Base-by-base conservation (phyloP, 1,140 invertebrate species). In the Diachasmimorpha longicaudata region DNA sequence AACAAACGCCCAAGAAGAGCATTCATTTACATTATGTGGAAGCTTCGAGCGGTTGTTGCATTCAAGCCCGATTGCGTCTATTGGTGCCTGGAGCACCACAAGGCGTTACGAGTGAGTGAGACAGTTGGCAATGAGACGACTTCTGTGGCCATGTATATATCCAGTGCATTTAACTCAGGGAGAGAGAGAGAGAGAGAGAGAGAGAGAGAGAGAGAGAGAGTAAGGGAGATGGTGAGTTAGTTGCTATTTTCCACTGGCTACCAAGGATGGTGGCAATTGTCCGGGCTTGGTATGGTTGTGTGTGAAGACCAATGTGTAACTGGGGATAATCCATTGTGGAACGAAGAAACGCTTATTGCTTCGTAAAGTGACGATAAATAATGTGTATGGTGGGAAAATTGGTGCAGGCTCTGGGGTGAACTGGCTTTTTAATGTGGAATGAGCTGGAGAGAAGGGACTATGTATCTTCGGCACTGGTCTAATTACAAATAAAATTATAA, bases 331-430 rank as follows among this genome's bases (percentile, higher is more conserved):
- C 23, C 58, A 63, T 23, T 63, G 58, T 63, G 11, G 21, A 25
- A 68, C 14, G 69, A 77, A 77, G 75, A 75, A 79, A 77, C 63
- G 75, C 75, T 79, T 79, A 79, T 79, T 79, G 72, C 72, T 77
- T 75, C 69, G 69, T 74, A 77, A 79, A 79, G 75, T 77, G 72
- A 75, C 69, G 78, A 79, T 79, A 79, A 79, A 79, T 79, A 79
- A 79, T 77, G 78, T 77, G 72, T 69, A 77, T 39, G 63, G 68
- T 70, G 78, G 77, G 37, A 76, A 79, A 67, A 31, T 74, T 46
- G 23, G 63, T 68, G 25, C 10, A 55, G 36, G 16, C 36, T 31
- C 23, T 31, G 0, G 31, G 8, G 4, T 42, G 23, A n/a, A 14
- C 21, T 63, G 5, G 21, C 0, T 31, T 31, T 31, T 31, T 31